phyloP scores from a whole-genome alignment of 2,113 vertebrate species.

The Pungitius pungitius region DNA sequence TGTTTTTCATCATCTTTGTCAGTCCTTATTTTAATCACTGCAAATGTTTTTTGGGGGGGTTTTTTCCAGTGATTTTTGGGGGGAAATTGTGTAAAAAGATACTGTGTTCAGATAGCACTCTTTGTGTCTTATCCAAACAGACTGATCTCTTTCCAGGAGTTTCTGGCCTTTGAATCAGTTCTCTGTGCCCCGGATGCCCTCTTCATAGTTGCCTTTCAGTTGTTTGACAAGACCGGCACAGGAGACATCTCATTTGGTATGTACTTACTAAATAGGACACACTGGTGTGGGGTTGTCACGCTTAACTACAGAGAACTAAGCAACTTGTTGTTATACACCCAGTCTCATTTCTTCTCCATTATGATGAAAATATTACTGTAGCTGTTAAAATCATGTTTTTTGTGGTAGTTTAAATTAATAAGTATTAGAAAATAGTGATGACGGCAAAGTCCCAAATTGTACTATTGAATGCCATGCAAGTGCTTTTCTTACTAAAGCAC shows the following conservation, averaged over 20 bases:
- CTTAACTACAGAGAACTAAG: neutral
- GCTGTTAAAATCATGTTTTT: neutral
- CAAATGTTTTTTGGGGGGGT: neutral
- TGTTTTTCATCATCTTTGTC: constrained; percentile 1
- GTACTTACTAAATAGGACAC: constrained; percentile 56
- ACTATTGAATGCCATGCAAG: constrained; percentile 1
- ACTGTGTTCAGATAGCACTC: constrained; percentile 32
- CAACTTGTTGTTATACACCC: constrained; percentile 9
- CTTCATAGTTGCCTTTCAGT: constrained; percentile 97
- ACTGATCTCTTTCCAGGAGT: constrained; percentile 98
- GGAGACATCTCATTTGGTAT: constrained; percentile 96
- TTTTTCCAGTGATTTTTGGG: neutral
- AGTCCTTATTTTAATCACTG: neutral
- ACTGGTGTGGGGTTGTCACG: constrained; percentile 7
- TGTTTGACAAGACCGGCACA: constrained; percentile 95
- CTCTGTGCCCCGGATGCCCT: constrained; percentile 95
- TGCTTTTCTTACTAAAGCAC: constrained; percentile 8
- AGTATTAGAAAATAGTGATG: neutral
- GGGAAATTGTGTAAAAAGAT: constrained; percentile 26
- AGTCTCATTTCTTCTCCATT: constrained; percentile 12
- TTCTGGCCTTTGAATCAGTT: constrained; percentile 96
- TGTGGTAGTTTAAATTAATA: neutral
- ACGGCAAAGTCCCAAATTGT: neutral
- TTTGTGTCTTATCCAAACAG: constrained; percentile 80
- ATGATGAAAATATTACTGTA: neutral